Percentiles rank a stretch among this genome's conserved stretches.
phyloP scores from a whole-genome alignment of 2,113 vertebrate species.

The Anarhynchus alexandrinus region DNA sequence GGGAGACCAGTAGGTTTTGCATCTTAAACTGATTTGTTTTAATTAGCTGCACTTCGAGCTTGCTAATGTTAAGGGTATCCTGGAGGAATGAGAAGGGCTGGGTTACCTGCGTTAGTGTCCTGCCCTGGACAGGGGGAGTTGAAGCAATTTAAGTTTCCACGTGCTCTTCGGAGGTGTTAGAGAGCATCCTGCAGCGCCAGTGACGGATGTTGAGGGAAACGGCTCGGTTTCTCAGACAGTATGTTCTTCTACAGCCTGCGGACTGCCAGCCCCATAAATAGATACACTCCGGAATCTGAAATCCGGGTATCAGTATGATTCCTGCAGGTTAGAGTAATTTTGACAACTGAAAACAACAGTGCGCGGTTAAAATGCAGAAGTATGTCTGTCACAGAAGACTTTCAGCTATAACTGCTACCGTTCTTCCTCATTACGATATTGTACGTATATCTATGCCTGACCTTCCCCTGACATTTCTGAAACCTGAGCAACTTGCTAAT shows the following conservation, averaged over 20 bases:
- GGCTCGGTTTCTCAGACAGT: not conserved
- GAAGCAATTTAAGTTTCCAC: not conserved
- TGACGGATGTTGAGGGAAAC: not conserved
- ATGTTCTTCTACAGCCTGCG: not conserved
- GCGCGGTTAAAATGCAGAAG: not conserved
- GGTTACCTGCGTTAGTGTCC: not conserved
- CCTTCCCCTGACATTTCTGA: not conserved
- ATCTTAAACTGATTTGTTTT: not conserved
- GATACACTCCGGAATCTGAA: not conserved
- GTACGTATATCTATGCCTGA: not conserved
- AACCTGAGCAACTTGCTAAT: slow-evolving; percentile 9
- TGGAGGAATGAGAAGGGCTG: not conserved
- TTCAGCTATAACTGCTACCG: not conserved
- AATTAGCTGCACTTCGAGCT: not conserved
- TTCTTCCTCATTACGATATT: not conserved
- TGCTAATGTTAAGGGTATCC: not conserved
- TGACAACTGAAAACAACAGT: not conserved
- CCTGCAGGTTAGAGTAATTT: not conserved
- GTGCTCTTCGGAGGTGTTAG: not conserved
- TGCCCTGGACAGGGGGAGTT: not conserved
- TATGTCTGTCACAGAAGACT: not conserved
- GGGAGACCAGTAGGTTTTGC: not conserved
- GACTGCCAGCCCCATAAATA: not conserved
- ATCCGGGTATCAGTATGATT: not conserved
- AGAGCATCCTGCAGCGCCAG: not conserved